Conservation (phyloP, 2,797 vertebrate genomes). For the Dipus sagitta region DNA sequence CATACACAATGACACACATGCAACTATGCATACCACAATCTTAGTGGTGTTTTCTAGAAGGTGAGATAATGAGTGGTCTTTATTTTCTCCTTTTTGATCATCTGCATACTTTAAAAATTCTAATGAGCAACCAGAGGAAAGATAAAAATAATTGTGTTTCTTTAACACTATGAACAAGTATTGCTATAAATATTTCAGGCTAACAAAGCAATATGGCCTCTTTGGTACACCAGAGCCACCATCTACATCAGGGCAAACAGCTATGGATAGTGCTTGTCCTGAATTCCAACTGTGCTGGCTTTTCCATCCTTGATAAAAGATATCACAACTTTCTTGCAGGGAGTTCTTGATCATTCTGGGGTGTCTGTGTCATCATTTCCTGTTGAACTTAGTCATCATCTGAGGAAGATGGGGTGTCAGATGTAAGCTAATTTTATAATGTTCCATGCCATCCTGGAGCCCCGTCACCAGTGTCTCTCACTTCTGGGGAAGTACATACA, state of each 20-base stretch:
- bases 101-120: background rate
- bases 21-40: background rate
- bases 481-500: slow-evolving; percentile 58
- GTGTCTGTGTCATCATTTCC: background rate
- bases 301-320: slow-evolving; percentile 14
- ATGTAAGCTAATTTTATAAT: background rate
- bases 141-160: slow-evolving; percentile 34
- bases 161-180: background rate
- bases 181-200: background rate
- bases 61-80: background rate
- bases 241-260: background rate
- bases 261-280: background rate
- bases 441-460: background rate
- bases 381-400: slow-evolving; percentile 53
- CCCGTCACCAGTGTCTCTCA: background rate
- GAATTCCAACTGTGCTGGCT: background rate
- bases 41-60: background rate
- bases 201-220: background rate
- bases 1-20: background rate
- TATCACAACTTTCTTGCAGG: slow-evolving; percentile 32
- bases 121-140: background rate
- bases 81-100: background rate
- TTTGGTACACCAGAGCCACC: accelerated
- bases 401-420: slow-evolving; percentile 4
- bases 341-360: slow-evolving; percentile 31